A percentile compares a stretch with the other conserved stretches of the same genome.
Conservation (phyloP, 2,113 vertebrate species). For the Argyrosomus japonicus region DNA sequence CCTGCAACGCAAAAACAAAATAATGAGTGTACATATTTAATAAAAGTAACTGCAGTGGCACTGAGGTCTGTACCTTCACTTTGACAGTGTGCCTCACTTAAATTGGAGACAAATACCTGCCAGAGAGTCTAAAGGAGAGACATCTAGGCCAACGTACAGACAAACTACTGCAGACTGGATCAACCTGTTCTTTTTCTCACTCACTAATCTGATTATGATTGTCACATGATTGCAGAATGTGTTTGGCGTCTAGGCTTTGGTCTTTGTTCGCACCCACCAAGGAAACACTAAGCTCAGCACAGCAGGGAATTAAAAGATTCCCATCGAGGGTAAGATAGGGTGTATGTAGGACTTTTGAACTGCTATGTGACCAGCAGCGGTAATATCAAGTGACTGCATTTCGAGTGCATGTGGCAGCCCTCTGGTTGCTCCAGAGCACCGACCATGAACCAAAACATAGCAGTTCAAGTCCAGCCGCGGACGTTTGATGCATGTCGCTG, state of each 20-base stretch:
- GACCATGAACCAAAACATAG: no score
- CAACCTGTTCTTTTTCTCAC: neutral
- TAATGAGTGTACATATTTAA: conserved; percentile 6
- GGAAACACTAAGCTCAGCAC: neutral
- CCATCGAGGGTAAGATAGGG: neutral
- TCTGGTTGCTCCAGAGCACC: no score
- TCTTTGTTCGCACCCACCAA: neutral
- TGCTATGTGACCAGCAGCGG: neutral
- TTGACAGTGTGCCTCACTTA: neutral
- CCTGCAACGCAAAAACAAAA: neutral
- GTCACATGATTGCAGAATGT: no score
- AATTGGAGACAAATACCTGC: neutral
- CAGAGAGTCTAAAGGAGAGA: neutral
- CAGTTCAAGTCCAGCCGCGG: neutral
- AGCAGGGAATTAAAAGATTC: neutral
- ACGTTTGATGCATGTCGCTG: no score
- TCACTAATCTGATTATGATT: no score
- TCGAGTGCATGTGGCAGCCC: neutral
- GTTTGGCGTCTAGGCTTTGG: no score
- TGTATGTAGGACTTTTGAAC: neutral
- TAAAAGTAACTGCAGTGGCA: neutral
- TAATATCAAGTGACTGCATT: neutral
- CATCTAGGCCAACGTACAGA: neutral
- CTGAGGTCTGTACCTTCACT: neutral
- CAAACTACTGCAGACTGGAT: neutral